Evolutionary conservation across 1,140 invertebrate species (phyloP).

Genomic region (Megathymus violae): DNA sequence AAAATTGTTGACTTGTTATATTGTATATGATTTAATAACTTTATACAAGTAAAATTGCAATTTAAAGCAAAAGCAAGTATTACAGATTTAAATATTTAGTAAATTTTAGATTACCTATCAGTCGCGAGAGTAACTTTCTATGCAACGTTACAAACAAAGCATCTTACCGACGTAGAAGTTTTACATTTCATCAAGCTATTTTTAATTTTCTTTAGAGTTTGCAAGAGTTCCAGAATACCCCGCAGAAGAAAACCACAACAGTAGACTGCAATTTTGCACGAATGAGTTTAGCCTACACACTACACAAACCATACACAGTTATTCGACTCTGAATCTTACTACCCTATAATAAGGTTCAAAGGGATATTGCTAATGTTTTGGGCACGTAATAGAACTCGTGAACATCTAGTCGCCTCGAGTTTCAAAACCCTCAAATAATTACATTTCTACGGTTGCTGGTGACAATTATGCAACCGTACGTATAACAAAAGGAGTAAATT

Average conservation of each 20-base stretch:
- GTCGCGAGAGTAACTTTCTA: no score
- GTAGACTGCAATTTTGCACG: conserved; percentile 65
- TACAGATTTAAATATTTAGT: no score
- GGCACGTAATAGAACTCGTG: conserved; percentile 59
- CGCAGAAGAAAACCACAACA: conserved; percentile 58
- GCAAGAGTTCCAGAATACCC: conserved; percentile 57
- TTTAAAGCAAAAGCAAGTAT: no score
- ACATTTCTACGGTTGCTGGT: conserved; percentile 29
- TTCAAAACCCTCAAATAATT: conserved; percentile 37
- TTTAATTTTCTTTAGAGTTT: no score
- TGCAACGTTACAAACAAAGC: neutral
- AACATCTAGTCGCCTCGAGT: conserved; percentile 40
- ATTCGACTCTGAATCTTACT: conserved; percentile 42
- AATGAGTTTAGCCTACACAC: conserved; percentile 63
- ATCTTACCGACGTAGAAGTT: no score
- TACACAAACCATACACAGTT: conserved; percentile 28
- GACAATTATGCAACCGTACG: conserved; percentile 21
- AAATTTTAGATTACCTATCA: no score
- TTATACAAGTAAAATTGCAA: no score
- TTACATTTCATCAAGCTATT: no score
- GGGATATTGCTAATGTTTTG: conserved; percentile 41
- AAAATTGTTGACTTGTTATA: no score
- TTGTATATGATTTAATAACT: no score
- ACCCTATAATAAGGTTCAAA: conserved; percentile 33
- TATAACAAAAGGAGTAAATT: neutral